Evolutionary conservation across 2,888 invertebrate species (phyloP), one percentile per base, ranked within the genome.

Genomic region (Lagria hirta): DNA sequence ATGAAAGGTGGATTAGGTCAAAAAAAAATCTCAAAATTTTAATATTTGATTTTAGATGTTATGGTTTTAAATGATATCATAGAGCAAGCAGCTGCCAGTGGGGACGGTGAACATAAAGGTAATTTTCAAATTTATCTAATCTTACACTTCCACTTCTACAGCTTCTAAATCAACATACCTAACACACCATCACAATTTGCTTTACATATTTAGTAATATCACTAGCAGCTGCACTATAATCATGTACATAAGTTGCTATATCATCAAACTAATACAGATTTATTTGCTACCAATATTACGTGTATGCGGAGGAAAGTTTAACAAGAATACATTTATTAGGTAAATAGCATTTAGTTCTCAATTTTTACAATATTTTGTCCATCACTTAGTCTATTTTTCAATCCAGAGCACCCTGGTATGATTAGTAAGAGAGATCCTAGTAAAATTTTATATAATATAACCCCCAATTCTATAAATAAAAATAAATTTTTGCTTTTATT

Each of bases 31-130:
- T 50, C 3, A 21, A 7, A 38, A 24, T 23, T 41, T 7, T 14
- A 4, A 21, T 16, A 21, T 8, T 32, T 12, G 51, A 40, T 73
- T 78, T 36, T 77, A 96, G 96, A 97, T 79, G 94, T 96, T 51
- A 92, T 95, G 92, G 95, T 95, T 61, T 78, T 96, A 64, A 95
- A 93, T 71, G 94, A 96, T 72, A 93, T 97, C 65, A 92, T 96
- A 62, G 94, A 96, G 71, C 95, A 95, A 78, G 95, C 89, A 44
- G 88, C 94, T 46, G 88, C 90, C 58, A 90, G 90, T 75, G 80
- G 86, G 67, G 83, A 85, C 47, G 88, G 88, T 68, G 91, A 91
- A 54, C 87, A 87, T 72, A 88, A 87, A 82, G 90, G 90, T 91
- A 86, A 80, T 28, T 33, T 27, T 14, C 12, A 14, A 8, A 33